Evolutionary conservation across 1,140 invertebrate species (phyloP).

Genomic region (Mactra quadrangularis): DNA sequence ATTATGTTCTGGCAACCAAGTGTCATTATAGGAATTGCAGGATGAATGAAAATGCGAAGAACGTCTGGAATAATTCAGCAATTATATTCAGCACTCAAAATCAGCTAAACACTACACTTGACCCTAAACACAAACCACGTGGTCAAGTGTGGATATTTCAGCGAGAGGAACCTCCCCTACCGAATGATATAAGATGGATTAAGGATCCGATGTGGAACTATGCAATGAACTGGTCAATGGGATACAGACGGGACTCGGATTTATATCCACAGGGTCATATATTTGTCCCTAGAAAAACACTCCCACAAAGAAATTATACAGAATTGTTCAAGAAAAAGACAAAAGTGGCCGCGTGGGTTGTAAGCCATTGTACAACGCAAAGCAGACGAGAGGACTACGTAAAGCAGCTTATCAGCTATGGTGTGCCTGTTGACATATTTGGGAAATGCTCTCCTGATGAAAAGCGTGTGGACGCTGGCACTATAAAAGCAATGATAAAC

Average conservation of each 20-base stretch:
- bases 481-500: not conserved
- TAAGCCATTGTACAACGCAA: slow-evolving; percentile 6
- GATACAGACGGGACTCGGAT: slow-evolving; percentile 38
- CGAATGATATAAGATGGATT: not conserved
- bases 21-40: slow-evolving; percentile 21
- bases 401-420: not conserved
- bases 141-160: slow-evolving; percentile 19
- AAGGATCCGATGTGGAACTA: not conserved
- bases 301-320: not conserved
- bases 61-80: not conserved
- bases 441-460: not conserved
- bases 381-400: slow-evolving; percentile 7
- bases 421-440: slow-evolving; percentile 12
- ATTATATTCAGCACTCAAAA: not conserved
- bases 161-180: not conserved
- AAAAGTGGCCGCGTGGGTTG: slow-evolving; percentile 5
- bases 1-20: not conserved
- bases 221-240: slow-evolving; percentile 44
- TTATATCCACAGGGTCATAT: not conserved
- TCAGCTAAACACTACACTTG: not conserved
- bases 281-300: not conserved
- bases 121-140: not conserved
- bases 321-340: not conserved
- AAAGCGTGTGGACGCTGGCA: not conserved
- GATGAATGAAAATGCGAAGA: not conserved